phyloP scores from a whole-genome alignment of 2,888 invertebrate genomes.

The Apoda limacodes region DNA sequence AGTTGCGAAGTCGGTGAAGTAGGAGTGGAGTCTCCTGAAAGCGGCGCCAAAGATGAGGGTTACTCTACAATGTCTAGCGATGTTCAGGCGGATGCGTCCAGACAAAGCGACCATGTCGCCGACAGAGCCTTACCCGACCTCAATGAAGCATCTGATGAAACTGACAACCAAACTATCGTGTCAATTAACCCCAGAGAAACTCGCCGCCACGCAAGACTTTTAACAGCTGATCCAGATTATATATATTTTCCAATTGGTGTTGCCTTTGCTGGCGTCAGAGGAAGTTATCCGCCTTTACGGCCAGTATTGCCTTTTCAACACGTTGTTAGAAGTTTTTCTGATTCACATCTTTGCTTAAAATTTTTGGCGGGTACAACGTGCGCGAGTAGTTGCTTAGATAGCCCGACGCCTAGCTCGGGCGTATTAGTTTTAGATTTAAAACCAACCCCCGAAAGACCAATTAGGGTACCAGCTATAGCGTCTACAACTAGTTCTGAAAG shows the following conservation, averaged over 20 bases:
- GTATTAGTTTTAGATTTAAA: slow-evolving; percentile 72
- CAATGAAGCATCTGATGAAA: slow-evolving; percentile 80
- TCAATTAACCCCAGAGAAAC: slow-evolving; percentile 61
- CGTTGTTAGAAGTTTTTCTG: slow-evolving; percentile 80
- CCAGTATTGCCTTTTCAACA: slow-evolving; percentile 78
- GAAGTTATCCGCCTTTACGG: slow-evolving; percentile 79
- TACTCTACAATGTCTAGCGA: slow-evolving; percentile 89
- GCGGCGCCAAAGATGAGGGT: slow-evolving; percentile 83
- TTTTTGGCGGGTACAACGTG: slow-evolving; percentile 72
- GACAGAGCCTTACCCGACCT: slow-evolving; percentile 76
- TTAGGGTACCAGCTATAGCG: slow-evolving; percentile 69
- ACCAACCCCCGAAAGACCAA: slow-evolving; percentile 66
- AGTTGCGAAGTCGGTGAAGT: slow-evolving; percentile 72
- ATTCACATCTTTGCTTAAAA: slow-evolving; percentile 79
- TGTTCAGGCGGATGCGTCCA: slow-evolving; percentile 78
- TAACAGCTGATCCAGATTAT: slow-evolving; percentile 73
- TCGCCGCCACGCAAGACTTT: slow-evolving; percentile 66
- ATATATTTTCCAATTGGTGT: slow-evolving; percentile 77
- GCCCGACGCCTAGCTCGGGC: slow-evolving; percentile 73
- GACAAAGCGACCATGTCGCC: slow-evolving; percentile 67
- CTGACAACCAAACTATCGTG: slow-evolving; percentile 70
- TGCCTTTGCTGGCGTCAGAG: slow-evolving; percentile 73
- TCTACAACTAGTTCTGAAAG: slow-evolving; percentile 59
- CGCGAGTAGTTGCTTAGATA: slow-evolving; percentile 62
- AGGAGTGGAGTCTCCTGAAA: slow-evolving; percentile 80